Conservation (phyloP, 2,888 invertebrate species). For the Spilosoma lubricipeda region DNA sequence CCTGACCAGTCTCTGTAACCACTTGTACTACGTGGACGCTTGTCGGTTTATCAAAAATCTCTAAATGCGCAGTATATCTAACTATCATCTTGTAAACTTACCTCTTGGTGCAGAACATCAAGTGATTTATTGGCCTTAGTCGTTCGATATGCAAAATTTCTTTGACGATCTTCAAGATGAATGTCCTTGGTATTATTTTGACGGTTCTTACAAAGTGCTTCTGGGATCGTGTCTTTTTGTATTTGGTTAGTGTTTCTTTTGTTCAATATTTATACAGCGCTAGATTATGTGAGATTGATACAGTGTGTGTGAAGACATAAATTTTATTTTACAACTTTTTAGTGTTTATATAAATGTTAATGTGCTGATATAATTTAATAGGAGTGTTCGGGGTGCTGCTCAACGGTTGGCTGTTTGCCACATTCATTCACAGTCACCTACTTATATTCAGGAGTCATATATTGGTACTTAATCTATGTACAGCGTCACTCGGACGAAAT, state of each 20-base stretch:
- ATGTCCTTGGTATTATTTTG: slow-evolving; percentile 85
- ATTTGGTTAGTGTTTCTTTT: slow-evolving; percentile 76
- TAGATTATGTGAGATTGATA: neutral
- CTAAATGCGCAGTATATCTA: slow-evolving; percentile 65
- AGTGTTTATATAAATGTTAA: slow-evolving; percentile 28
- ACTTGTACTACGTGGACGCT: slow-evolving; percentile 77
- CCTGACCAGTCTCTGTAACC: slow-evolving; percentile 79
- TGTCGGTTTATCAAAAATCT: slow-evolving; percentile 54
- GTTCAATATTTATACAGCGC: neutral
- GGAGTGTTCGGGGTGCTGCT: slow-evolving; percentile 85
- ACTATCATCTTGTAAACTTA: slow-evolving; percentile 45
- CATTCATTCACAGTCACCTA: slow-evolving; percentile 85
- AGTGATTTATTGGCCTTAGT: slow-evolving; percentile 54
- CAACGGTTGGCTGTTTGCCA: slow-evolving; percentile 85
- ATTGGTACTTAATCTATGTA: slow-evolving; percentile 83
- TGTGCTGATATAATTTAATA: slow-evolving; percentile 56
- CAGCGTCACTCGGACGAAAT: slow-evolving; percentile 83
- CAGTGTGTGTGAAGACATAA: slow-evolving; percentile 6
- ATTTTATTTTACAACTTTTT: slow-evolving; percentile 17
- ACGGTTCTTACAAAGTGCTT: slow-evolving; percentile 83
- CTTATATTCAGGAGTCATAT: slow-evolving; percentile 84
- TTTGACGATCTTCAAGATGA: slow-evolving; percentile 78
- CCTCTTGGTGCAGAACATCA: slow-evolving; percentile 65
- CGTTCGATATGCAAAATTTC: slow-evolving; percentile 67
- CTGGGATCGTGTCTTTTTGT: slow-evolving; percentile 83